phyloP scores from a whole-genome alignment of 2,797 vertebrate species.

The Eospalax fontanierii region DNA sequence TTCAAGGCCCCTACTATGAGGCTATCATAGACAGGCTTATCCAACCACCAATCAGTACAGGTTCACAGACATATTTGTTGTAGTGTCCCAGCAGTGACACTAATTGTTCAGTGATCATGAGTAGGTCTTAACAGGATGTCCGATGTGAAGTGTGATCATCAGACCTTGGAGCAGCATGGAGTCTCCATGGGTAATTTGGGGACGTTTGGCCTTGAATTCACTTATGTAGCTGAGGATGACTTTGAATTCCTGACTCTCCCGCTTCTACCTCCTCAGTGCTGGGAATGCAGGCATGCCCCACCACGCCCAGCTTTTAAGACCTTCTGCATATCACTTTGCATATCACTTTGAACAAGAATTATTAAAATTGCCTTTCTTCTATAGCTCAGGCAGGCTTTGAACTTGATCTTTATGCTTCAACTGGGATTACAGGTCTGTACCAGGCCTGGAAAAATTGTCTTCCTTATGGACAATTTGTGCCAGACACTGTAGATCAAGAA shows the following conservation, averaged over 20 bases:
- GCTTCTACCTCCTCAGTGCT: not conserved
- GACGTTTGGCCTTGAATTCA: not conserved
- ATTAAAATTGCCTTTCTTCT: not conserved
- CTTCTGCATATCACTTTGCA: not conserved
- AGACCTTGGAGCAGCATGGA: too few relatives aligned
- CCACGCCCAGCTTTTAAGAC: not conserved
- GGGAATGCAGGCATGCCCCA: not conserved
- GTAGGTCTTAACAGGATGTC: too few relatives aligned
- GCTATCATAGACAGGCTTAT: too few relatives aligned
- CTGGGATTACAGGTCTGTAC: not conserved
- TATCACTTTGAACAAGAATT: not conserved
- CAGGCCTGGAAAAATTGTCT: not conserved
- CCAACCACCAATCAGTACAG: too few relatives aligned
- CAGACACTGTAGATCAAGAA: not conserved
- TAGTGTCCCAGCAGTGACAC: too few relatives aligned
- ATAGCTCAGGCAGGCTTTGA: not conserved
- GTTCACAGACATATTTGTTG: too few relatives aligned
- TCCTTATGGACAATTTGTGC: not conserved
- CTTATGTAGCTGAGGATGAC: not conserved
- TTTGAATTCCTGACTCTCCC: not conserved
- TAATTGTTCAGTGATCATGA: too few relatives aligned
- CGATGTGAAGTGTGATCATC: too few relatives aligned
- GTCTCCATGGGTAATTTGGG: too few relatives aligned
- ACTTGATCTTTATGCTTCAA: not conserved
- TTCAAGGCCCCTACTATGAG: too few relatives aligned